Percentiles rank a stretch among this genome's conserved stretches.
These are phyloP conservation scores for Neodontobutis hainanensis DNA, from an alignment of 2,113 vertebrate genomes.

Conservation along the genomic window DNA sequence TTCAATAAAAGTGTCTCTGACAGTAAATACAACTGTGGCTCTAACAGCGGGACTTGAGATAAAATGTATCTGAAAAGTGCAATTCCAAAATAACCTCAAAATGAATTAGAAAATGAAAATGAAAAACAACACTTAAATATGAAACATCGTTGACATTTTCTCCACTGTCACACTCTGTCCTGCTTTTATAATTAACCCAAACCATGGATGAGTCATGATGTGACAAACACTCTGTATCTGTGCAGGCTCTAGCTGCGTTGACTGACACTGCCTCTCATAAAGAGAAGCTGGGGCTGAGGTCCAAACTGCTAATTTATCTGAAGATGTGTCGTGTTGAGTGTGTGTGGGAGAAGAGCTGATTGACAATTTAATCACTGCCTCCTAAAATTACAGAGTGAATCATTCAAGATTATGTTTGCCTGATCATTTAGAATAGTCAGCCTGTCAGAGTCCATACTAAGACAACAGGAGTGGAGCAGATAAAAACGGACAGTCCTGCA, in stretches of 20 bases:
- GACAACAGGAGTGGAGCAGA: background rate
- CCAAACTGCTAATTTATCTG: background rate
- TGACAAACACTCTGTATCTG: too few relatives aligned
- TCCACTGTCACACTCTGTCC: background rate
- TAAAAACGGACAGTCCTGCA: background rate
- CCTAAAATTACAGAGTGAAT: constrained; percentile 12
- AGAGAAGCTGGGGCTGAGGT: constrained; percentile 8
- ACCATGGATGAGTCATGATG: background rate
- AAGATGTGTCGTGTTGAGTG: background rate
- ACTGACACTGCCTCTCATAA: background rate
- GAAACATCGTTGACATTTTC: background rate
- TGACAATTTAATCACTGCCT: constrained; percentile 9
- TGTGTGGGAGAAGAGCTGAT: constrained; percentile 6
- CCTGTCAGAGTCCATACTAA: background rate
- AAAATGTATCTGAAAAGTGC: too few relatives aligned
- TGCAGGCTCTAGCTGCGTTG: background rate
- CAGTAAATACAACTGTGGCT: too few relatives aligned
- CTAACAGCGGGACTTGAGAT: too few relatives aligned
- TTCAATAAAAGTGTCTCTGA: too few relatives aligned
- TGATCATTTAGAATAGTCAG: background rate
- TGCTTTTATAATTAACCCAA: background rate
- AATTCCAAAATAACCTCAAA: too few relatives aligned
- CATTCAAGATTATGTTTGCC: constrained; percentile 4
- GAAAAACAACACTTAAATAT: background rate
- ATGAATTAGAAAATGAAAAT: too few relatives aligned